Conservation (phyloP, 2,888 invertebrate genomes). For the Leptogaster cylindrica region DNA sequence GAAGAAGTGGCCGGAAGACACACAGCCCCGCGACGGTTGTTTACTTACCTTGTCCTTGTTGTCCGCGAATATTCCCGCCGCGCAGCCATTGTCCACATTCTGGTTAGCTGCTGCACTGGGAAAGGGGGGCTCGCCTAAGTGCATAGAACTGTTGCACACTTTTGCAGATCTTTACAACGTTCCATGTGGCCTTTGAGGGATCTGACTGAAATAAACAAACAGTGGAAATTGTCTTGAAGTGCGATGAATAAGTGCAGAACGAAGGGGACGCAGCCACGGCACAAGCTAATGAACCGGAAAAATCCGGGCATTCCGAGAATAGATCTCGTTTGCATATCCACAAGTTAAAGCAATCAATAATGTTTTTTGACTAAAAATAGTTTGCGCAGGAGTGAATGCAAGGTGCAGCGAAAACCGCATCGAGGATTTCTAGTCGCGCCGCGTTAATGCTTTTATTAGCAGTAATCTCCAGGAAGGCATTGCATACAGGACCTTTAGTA, state of each 20-base stretch:
- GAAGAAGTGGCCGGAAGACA: not conserved
- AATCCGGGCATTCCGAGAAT: constrained; percentile 14
- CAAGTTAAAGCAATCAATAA: not conserved
- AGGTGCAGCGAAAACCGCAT: not conserved
- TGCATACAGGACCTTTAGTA: not conserved
- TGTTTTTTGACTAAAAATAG: constrained; percentile 7
- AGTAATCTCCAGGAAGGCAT: constrained; percentile 5
- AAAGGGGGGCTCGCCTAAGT: not conserved
- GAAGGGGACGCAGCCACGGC: not conserved
- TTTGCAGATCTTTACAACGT: not conserved
- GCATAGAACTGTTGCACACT: not conserved
- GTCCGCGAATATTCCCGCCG: not conserved
- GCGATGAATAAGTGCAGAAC: not conserved
- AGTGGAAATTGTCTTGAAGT: not conserved
- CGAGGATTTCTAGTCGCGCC: not conserved
- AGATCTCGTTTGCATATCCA: constrained; percentile 27
- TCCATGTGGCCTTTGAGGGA: not conserved
- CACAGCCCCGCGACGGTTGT: not conserved
- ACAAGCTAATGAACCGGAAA: constrained; percentile 7
- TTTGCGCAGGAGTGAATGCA: not conserved
- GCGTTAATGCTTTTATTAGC: not conserved
- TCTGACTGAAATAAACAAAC: constrained; percentile 26
- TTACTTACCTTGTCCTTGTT: not conserved
- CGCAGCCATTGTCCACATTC: not conserved
- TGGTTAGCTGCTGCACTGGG: not conserved